Percentiles rank a stretch among this genome's conserved stretches.
phyloP scores from a whole-genome alignment of 64 coral and sea anemone genomes.

The Montipora efflorescens region DNA sequence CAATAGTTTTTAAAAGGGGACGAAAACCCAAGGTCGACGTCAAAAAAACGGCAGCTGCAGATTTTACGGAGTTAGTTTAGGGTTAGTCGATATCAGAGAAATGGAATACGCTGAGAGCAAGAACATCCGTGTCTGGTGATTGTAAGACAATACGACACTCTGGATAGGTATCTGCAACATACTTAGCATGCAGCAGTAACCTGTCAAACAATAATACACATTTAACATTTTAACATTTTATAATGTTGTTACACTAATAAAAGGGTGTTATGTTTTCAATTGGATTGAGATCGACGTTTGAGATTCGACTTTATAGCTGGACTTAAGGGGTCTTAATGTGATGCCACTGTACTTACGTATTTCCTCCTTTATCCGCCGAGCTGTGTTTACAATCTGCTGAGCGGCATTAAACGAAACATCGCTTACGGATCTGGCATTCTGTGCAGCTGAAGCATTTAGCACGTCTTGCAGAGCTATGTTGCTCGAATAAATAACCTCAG shows the following conservation, averaged over 20 bases:
- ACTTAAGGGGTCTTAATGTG: not conserved
- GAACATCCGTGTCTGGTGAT: not conserved
- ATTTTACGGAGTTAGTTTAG: too few species aligned
- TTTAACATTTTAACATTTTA: not conserved
- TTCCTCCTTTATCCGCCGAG: not conserved
- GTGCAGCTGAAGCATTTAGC: not conserved
- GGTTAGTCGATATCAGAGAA: constrained; percentile 9
- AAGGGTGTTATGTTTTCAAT: not conserved
- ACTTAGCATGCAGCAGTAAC: constrained; percentile 5
- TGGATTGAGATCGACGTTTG: not conserved
- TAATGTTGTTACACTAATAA: not conserved
- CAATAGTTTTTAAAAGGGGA: too few species aligned
- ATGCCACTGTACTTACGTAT: not conserved
- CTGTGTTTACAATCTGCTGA: too few species aligned
- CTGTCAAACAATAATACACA: not conserved
- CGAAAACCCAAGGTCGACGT: too few species aligned
- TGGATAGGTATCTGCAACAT: not conserved
- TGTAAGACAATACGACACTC: not conserved
- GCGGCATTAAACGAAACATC: too few species aligned
- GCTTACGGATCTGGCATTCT: too few species aligned
- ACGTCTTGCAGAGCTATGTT: not conserved
- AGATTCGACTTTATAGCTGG: not conserved
- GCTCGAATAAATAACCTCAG: constrained; percentile 31
- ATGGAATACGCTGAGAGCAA: constrained; percentile 18
- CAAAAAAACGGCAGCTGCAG: too few species aligned